Conservation (phyloP, 2,888 invertebrate species). For the Scelioninae gen. 1 region DNA sequence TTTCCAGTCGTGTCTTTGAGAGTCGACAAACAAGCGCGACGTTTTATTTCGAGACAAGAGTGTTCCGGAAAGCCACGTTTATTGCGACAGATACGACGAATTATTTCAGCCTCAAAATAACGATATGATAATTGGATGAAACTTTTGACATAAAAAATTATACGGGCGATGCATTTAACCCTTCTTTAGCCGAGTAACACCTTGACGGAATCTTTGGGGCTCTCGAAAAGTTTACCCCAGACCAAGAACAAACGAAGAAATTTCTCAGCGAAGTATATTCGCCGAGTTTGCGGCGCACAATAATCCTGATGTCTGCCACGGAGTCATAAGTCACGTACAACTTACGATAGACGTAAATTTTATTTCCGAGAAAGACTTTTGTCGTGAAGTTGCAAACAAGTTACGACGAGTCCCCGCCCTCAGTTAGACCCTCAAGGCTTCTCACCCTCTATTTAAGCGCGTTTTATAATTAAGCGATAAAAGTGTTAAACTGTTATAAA, state of each 20-base stretch:
- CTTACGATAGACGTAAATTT: constrained; percentile 68
- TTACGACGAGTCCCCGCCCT: constrained; percentile 28
- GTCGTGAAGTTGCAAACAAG: constrained; percentile 63
- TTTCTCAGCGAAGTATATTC: constrained; percentile 61
- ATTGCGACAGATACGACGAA: too few relatives aligned
- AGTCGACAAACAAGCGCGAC: constrained; percentile 26
- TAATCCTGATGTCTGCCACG: constrained; percentile 64
- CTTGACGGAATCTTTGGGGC: constrained; percentile 51
- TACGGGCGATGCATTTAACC: constrained; percentile 53
- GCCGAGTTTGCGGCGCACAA: constrained; percentile 63
- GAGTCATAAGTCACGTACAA: constrained; percentile 68
- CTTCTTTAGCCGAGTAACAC: constrained; percentile 45
- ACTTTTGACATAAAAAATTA: constrained; percentile 55
- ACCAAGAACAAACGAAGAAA: constrained; percentile 63
- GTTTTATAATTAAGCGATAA: constrained; percentile 57
- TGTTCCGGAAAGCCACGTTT: constrained; percentile 15
- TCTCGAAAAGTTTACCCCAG: constrained; percentile 56
- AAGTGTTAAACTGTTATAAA: constrained; percentile 47
- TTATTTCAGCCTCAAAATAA: too few relatives aligned
- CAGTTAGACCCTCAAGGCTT: neutral
- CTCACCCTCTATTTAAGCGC: constrained; percentile 49
- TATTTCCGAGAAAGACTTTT: constrained; percentile 66
- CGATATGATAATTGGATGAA: constrained; percentile 56
- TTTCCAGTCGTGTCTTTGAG: constrained; percentile 46
- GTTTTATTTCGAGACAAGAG: constrained; percentile 36